Evolutionary conservation across 2,888 invertebrate species (phyloP), one percentile per base, ranked within the genome.

Genomic region (Catocala sponsa): DNA sequence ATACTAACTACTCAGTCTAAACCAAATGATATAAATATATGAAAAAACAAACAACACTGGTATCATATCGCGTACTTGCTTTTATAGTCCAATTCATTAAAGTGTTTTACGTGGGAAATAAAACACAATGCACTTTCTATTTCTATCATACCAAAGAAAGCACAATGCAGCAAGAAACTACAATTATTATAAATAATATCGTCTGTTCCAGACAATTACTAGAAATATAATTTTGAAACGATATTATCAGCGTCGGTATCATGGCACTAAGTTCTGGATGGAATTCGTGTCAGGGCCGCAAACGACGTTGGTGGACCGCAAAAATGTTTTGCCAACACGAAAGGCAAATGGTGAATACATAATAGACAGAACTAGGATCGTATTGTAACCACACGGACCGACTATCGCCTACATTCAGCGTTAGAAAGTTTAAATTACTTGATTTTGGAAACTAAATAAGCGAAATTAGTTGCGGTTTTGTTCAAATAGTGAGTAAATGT

Each of bases 271-370:
- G 63, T 68, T 68, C 58, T 59, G 50, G 51, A 60, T 54, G 72
- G 74, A 74, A 83, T 84, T 77, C 64, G 63, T 83, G 78, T 76
- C 79, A 74, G 54, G 74, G 74, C 68, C 77, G 66, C 68, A 66
- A 68, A 74, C 68, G 53, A 63, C 65, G 46, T 56, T 55, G 63
- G 72, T 56, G 68, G 63, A 70, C 72, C 68, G 66, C 78, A 61
- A 76, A 78, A 70, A 70, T 54, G 56, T 59, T 55, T 49, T 33
- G 46, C 55, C n/a, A 59, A 61, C 68, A 55, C 55, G 62, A 63
- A 64, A 55, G 35, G 33, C 9, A 54, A 38, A 12, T 41, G 33
- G 25, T 25, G 15, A 68, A 59, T 70, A 44, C 48, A 48, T 51
- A 62, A 42, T 54, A 47, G 38, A 25, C 42, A 47, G 25, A 60